Evolutionary conservation across 2,113 vertebrate species (phyloP).

Genomic region (Glaucidium brasilianum): DNA sequence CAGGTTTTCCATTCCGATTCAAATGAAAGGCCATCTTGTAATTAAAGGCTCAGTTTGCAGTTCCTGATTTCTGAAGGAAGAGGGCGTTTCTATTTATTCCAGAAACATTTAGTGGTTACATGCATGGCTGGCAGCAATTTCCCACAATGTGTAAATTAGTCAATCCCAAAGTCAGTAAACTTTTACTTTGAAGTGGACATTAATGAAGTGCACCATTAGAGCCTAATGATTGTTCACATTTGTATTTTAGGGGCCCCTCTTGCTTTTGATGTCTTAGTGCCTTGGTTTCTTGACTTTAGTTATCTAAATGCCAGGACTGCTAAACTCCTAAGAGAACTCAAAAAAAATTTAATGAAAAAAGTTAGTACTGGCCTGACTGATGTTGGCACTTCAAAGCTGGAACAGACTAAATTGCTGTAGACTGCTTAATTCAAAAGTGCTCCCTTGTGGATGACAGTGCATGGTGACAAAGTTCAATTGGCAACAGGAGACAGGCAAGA

Average conservation of each 20-base stretch:
- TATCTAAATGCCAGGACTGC: constrained; percentile 87
- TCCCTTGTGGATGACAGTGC: constrained; percentile 91
- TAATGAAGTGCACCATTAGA: constrained; percentile 94
- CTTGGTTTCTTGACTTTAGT: constrained; percentile 79
- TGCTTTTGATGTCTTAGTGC: constrained; percentile 88
- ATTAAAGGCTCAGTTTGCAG: constrained; percentile 66
- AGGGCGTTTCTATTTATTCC: constrained; percentile 80
- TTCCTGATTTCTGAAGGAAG: constrained; percentile 76
- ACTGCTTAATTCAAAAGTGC: constrained; percentile 95
- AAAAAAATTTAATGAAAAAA: constrained; percentile 81
- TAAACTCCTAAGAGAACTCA: constrained; percentile 83
- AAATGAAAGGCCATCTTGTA: constrained; percentile 47
- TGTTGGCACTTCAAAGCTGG: constrained; percentile 93
- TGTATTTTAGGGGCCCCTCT: constrained; percentile 81
- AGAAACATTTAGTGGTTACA: constrained; percentile 83
- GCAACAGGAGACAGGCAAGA: constrained; percentile 88
- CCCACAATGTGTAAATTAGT: constrained; percentile 98
- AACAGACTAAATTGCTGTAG: constrained; percentile 91
- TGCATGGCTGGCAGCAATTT: constrained; percentile 95
- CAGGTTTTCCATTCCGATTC: constrained; percentile 24
- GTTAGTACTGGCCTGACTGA: constrained; percentile 80
- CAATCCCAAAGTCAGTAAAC: constrained; percentile 93
- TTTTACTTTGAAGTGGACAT: constrained; percentile 90
- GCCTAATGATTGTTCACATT: constrained; percentile 80
- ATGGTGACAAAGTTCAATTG: constrained; percentile 97